Conservation (phyloP, 2,113 vertebrate species). For the Electrona antarctica region DNA sequence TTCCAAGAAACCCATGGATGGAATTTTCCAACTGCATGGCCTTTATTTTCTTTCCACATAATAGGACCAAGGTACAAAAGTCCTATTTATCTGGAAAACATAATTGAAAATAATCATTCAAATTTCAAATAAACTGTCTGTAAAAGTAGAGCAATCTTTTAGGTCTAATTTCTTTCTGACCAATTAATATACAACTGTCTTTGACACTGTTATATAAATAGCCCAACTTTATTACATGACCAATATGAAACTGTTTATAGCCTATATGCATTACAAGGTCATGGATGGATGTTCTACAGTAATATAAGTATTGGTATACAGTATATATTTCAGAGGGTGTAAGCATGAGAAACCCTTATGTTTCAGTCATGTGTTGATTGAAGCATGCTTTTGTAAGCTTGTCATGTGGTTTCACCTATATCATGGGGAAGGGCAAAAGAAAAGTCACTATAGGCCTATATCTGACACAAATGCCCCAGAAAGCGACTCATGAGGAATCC, state of each 20-base stretch:
- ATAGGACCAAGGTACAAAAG: constrained; percentile 22
- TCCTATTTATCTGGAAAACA: constrained; percentile 16
- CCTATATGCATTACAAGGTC: neutral
- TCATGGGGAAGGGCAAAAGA: neutral
- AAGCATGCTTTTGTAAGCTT: neutral
- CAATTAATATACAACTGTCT: no score
- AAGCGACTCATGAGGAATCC: neutral
- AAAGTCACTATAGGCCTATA: neutral
- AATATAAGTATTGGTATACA: no score
- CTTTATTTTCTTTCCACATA: neutral
- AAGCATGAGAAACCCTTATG: neutral
- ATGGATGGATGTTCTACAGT: neutral
- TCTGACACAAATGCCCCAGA: neutral
- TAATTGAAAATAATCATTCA: constrained; percentile 3
- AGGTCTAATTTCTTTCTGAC: no score
- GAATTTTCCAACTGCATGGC: constrained; percentile 70
- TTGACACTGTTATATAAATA: no score
- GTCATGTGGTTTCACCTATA: neutral
- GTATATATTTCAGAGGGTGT: neutral
- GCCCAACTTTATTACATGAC: no score
- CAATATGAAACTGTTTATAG: no score
- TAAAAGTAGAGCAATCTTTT: neutral
- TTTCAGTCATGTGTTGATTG: constrained; percentile 5
- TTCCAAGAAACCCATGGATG: constrained; percentile 78
- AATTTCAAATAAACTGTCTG: neutral